These are phyloP conservation scores for Chrysolina haemoptera DNA, from an alignment of 2,888 invertebrate genomes.

Conservation along the genomic window DNA sequence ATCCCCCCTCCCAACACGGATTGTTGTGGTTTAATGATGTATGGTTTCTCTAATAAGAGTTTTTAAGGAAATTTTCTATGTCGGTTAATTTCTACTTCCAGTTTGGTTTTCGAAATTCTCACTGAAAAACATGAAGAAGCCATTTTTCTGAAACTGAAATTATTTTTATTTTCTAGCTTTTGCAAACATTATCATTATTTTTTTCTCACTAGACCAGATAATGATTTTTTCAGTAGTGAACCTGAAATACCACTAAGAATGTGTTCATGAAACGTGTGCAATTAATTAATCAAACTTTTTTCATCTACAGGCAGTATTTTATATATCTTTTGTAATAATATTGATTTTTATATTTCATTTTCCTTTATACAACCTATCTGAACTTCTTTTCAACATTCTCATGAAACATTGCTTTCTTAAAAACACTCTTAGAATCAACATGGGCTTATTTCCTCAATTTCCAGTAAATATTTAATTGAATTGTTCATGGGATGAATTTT, in stretches of 20 bases:
- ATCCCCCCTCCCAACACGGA: too few species aligned
- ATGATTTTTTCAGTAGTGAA: conserved; percentile 1
- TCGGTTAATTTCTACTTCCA: neutral
- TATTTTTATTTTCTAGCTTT: too few species aligned
- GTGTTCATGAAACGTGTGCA: conserved; percentile 32
- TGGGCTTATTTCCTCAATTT: conserved; percentile 28
- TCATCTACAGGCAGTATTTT: conserved; percentile 16
- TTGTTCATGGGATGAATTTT: conserved; percentile 37
- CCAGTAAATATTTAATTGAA: conserved; percentile 33
- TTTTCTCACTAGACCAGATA: neutral
- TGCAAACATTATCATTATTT: neutral
- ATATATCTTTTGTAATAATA: conserved; percentile 12
- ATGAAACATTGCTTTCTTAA: neutral
- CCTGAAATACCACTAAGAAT: conserved; percentile 26
- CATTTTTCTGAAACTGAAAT: too few species aligned
- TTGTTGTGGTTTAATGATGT: too few species aligned
- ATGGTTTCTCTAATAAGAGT: too few species aligned
- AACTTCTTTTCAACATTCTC: neutral
- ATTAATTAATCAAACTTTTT: conserved; percentile 31
- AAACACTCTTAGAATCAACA: conserved; percentile 4
- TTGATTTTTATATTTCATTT: conserved; percentile 6
- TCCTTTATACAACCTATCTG: neutral
- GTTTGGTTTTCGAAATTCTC: neutral
- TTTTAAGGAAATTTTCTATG: too few species aligned
- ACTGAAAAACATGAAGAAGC: too few species aligned